A percentile compares a stretch with the other conserved stretches of the same genome.
Evolutionary conservation across 1,140 invertebrate genomes (phyloP).

Genomic region (Hetaerina americana): DNA sequence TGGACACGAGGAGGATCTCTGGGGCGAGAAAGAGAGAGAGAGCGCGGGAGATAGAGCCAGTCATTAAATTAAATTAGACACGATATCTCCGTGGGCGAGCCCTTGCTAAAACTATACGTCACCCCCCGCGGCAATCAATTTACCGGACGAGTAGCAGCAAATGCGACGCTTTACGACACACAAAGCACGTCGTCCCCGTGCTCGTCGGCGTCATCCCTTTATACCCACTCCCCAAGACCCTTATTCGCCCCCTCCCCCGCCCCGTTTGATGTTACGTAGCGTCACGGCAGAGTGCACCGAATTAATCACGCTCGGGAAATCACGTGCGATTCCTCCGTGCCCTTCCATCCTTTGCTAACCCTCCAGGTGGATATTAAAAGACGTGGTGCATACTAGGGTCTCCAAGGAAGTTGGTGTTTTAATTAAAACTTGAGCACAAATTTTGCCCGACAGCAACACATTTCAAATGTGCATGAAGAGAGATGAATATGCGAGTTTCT

Average conservation of each 20-base stretch:
- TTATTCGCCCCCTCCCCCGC: neutral
- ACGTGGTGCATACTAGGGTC: too few relatives aligned
- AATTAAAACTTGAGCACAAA: neutral
- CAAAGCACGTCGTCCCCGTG: too few relatives aligned
- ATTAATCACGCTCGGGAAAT: neutral
- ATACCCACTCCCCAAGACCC: neutral
- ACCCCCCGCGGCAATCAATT: neutral
- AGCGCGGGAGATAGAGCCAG: neutral
- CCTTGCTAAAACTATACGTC: neutral
- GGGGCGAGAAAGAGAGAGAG: too few relatives aligned
- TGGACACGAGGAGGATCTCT: too few relatives aligned
- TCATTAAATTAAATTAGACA: neutral
- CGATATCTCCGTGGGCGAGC: neutral
- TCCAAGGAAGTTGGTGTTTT: too few relatives aligned
- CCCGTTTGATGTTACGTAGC: neutral
- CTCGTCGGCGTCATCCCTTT: too few relatives aligned
- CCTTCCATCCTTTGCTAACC: too few relatives aligned
- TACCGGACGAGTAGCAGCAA: neutral
- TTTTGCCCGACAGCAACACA: too few relatives aligned
- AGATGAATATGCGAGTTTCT: too few relatives aligned
- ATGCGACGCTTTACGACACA: neutral
- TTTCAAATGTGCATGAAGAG: too few relatives aligned
- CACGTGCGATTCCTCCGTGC: too few relatives aligned
- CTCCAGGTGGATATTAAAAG: too few relatives aligned
- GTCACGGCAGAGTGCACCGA: neutral